Percentiles rank a stretch among this genome's conserved stretches.
Evolutionary conservation across 2,113 vertebrate species (phyloP).

Genomic region (Lampris megalopsis): DNA sequence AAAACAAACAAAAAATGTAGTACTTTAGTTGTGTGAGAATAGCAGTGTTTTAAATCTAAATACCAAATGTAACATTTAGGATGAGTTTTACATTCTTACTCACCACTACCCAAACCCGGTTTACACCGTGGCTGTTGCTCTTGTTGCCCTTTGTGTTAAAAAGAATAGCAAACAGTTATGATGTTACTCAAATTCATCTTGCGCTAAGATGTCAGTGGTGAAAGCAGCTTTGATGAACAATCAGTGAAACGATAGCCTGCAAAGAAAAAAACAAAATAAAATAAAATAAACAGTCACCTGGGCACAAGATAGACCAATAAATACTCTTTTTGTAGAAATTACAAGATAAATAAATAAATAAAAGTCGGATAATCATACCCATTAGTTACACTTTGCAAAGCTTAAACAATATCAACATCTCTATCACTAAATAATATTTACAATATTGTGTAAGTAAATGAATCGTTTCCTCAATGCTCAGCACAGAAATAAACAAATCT

Average conservation of each 20-base stretch:
- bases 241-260: slow-evolving; percentile 64
- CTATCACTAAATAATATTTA: slow-evolving; percentile 83
- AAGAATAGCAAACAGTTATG: slow-evolving; percentile 55
- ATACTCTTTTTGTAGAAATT: slow-evolving; percentile 66
- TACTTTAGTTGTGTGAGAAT: slow-evolving; percentile 15
- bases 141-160: slow-evolving; percentile 59
- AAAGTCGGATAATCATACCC: slow-evolving; percentile 69
- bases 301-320: slow-evolving; percentile 67
- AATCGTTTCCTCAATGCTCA: slow-evolving; percentile 64
- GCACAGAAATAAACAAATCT: slow-evolving; percentile 66
- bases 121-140: slow-evolving; percentile 53
- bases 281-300: slow-evolving; percentile 69
- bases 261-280: slow-evolving; percentile 30
- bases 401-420: slow-evolving; percentile 82
- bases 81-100: slow-evolving; percentile 78
- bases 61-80: slow-evolving; percentile 71
- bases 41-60: slow-evolving; percentile 69
- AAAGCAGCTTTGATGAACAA: slow-evolving; percentile 64
- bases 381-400: slow-evolving; percentile 82
- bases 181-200: slow-evolving; percentile 47
- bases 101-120: slow-evolving; percentile 50
- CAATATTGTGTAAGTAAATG: slow-evolving; percentile 73
- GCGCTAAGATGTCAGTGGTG: slow-evolving; percentile 40
- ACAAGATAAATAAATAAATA: slow-evolving; percentile 57
- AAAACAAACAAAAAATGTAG: slow-evolving; percentile 34